These are phyloP conservation scores for Steromphala cineraria DNA, from an alignment of 2,888 invertebrate species.

Conservation along the genomic window DNA sequence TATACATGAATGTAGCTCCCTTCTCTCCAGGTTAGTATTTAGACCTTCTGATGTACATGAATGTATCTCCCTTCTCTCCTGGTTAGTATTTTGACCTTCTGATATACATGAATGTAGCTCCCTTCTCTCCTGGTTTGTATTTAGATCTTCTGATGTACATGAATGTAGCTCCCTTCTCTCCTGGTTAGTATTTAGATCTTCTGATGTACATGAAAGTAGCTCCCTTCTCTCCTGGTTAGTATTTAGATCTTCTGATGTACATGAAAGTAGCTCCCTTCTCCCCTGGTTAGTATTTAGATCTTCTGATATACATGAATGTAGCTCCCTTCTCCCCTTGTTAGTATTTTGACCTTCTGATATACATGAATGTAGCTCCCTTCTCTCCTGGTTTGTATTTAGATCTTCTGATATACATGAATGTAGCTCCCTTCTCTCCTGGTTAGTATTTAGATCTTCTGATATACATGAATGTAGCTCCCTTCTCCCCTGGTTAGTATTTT, in stretches of 20 bases:
- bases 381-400: no score
- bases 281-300: neutral
- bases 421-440: conserved; percentile 9
- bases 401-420: neutral
- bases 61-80: no score
- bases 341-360: neutral
- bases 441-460: neutral
- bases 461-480: neutral
- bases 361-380: no score
- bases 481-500: neutral
- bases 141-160: neutral
- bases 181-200: neutral
- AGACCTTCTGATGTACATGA: no score
- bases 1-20: neutral
- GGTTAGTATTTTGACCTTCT: no score
- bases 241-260: no score
- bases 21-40: neutral
- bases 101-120: neutral
- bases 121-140: neutral
- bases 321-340: neutral
- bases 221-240: no score
- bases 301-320: neutral
- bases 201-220: no score
- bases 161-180: neutral
- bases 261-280: conserved; percentile 4